Conservation (phyloP, 2,113 vertebrate genomes). For the Petaurus breviceps region DNA sequence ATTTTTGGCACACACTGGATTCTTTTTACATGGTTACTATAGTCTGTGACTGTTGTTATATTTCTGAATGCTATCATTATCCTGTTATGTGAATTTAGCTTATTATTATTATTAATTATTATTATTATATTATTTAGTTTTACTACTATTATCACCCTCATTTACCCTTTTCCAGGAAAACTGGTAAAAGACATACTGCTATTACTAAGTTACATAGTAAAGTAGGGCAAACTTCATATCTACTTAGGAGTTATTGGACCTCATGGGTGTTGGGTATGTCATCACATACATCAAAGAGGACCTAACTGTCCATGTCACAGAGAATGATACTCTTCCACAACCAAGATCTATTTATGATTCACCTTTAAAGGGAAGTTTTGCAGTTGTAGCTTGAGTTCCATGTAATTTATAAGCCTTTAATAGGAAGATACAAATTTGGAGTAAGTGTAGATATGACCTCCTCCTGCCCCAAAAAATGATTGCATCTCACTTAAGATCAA, state of each 20-base stretch:
- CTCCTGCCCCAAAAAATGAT: neutral
- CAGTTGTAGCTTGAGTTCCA: neutral
- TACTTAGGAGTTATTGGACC: neutral
- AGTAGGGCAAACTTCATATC: neutral
- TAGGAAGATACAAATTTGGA: neutral
- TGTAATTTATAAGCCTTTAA: neutral
- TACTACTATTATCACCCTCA: neutral
- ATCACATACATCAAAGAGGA: neutral
- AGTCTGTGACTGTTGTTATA: neutral
- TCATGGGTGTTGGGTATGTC: neutral
- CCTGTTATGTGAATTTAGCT: neutral
- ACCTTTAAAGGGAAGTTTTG: neutral
- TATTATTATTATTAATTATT: too few species aligned
- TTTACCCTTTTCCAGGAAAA: neutral
- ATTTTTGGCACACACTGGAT: neutral
- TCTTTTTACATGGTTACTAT: neutral
- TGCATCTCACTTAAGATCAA: neutral
- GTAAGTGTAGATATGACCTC: accelerated
- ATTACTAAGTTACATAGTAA: neutral
- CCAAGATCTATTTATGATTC: neutral
- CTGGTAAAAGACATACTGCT: neutral
- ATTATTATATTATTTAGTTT: neutral
- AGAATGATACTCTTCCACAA: too few species aligned
- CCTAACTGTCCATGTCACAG: neutral
- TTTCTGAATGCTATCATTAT: neutral